A percentile compares a stretch with the other conserved stretches of the same genome.
These are phyloP conservation scores for Thamnophis elegans DNA, from an alignment of 2,797 vertebrate genomes.

Conservation along the genomic window DNA sequence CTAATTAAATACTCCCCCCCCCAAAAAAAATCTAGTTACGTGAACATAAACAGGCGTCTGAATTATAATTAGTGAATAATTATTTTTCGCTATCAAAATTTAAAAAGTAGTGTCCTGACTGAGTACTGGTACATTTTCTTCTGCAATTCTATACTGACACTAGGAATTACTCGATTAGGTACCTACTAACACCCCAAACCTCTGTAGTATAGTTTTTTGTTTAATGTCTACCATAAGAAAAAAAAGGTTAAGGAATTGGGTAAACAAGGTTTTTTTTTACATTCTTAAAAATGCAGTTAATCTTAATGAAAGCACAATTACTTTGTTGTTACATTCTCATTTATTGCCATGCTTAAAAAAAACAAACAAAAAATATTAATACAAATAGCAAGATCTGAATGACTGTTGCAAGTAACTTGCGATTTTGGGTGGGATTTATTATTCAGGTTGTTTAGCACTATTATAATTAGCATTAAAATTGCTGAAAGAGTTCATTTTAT, in stretches of 20 bases:
- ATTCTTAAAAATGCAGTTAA: constrained; percentile 40
- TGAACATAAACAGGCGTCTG: not conserved
- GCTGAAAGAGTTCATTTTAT: constrained; percentile 1
- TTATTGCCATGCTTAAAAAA: constrained; percentile 25
- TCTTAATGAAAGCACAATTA: constrained; percentile 29
- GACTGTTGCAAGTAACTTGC: constrained; percentile 28
- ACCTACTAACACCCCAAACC: constrained; percentile 8
- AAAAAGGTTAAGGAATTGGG: constrained; percentile 24
- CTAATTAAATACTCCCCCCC: not conserved
- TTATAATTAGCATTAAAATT: not conserved
- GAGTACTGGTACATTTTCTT: not conserved
- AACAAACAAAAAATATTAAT: constrained; percentile 20
- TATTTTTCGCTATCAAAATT: constrained; percentile 21
- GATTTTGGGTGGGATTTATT: not conserved
- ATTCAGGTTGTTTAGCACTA: constrained; percentile 35
- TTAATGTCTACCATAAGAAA: constrained; percentile 44
- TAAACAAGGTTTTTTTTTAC: constrained; percentile 43
- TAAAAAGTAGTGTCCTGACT: not conserved
- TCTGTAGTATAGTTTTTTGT: constrained; percentile 33
- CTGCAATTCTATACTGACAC: not conserved
- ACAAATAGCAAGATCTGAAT: constrained; percentile 16
- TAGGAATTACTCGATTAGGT: not conserved
- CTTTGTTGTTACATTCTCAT: constrained; percentile 4
- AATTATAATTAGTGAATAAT: constrained; percentile 16
- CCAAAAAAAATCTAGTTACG: not conserved